Percentiles rank a stretch among this genome's conserved stretches.
phyloP scores from a whole-genome alignment of 2,113 vertebrate species.

The Etia nguti region DNA sequence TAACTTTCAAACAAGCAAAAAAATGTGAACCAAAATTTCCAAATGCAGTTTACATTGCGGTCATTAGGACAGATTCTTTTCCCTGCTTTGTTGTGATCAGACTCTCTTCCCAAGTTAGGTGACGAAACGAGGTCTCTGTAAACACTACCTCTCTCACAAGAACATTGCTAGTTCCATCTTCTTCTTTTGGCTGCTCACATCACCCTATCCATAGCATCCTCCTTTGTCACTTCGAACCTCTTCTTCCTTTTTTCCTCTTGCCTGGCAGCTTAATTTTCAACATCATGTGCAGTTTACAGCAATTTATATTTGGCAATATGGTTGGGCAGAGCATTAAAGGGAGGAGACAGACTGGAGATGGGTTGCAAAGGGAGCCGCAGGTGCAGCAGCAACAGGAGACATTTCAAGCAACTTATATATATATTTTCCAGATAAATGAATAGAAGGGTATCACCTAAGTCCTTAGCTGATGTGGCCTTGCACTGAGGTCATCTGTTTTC shows the following conservation, averaged over 20 bases:
- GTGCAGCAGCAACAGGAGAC: neutral
- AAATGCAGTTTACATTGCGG: neutral
- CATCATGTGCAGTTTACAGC: neutral
- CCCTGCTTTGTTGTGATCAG: neutral
- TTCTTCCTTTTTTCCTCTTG: neutral
- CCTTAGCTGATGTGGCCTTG: neutral
- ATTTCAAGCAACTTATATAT: neutral
- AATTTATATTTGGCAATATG: neutral
- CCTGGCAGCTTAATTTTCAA: neutral
- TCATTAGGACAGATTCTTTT: slow-evolving; percentile 11
- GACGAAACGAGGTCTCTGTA: neutral
- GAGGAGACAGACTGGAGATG: neutral
- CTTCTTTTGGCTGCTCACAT: neutral
- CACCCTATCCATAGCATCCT: neutral
- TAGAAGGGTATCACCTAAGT: neutral
- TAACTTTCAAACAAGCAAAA: neutral
- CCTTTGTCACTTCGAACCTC: neutral
- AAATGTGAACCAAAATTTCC: neutral
- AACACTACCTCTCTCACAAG: neutral
- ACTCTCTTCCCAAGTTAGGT: neutral
- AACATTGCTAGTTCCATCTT: neutral
- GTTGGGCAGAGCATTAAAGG: neutral
- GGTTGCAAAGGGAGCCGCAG: neutral
- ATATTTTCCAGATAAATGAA: neutral
- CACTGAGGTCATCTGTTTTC: neutral